Conservation (phyloP, 2,113 vertebrate species). For the Nymphicus hollandicus region DNA sequence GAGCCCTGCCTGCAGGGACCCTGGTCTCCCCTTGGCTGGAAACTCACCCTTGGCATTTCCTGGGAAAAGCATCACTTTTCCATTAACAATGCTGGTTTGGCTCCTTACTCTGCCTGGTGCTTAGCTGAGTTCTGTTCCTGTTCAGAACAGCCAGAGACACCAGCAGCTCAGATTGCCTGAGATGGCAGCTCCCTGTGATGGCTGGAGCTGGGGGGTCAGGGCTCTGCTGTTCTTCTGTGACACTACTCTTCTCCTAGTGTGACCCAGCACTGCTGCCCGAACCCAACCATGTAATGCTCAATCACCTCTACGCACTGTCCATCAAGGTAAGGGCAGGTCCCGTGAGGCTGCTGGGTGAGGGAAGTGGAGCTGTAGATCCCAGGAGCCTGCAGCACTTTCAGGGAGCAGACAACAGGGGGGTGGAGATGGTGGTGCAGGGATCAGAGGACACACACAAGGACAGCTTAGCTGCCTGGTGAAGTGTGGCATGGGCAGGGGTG, state of each 20-base stretch:
- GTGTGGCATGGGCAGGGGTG: fast-evolving
- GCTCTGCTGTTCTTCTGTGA: background rate
- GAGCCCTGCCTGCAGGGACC: background rate
- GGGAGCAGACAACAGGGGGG: background rate
- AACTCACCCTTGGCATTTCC: background rate
- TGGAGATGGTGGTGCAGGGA: background rate
- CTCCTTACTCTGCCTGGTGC: background rate
- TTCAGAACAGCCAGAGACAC: background rate
- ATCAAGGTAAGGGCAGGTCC: slow-evolving; percentile 85
- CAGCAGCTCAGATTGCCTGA: background rate
- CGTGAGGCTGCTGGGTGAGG: fast-evolving
- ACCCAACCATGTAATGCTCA: slow-evolving; percentile 98
- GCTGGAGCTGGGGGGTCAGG: background rate
- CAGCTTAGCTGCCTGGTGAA: background rate
- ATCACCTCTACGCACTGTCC: slow-evolving; percentile 95
- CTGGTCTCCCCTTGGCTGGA: background rate
- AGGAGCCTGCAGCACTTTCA: background rate
- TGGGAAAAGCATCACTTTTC: background rate
- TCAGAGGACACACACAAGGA: fast-evolving
- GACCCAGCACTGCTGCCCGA: slow-evolving; percentile 95
- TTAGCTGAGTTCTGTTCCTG: background rate
- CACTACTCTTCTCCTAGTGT: slow-evolving; percentile 77
- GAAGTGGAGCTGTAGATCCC: background rate
- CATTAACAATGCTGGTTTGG: background rate
- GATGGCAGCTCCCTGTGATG: background rate